These are phyloP conservation scores for Lepeophtheirus salmonis DNA, from an alignment of 1,140 invertebrate genomes.

Conservation along the genomic window DNA sequence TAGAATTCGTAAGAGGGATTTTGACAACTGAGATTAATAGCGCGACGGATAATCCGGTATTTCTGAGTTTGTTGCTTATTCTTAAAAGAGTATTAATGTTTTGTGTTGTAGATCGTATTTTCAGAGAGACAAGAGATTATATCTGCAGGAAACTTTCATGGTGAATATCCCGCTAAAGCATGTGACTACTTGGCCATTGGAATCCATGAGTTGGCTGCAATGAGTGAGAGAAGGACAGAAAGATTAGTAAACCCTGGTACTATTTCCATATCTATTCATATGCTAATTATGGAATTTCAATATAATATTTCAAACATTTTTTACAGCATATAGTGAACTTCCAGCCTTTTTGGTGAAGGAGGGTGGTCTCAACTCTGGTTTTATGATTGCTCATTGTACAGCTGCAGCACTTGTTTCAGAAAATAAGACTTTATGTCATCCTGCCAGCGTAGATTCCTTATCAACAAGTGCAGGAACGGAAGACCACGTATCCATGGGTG, in stretches of 20 bases:
- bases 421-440: slow-evolving; percentile 55
- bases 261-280: slow-evolving; percentile 14
- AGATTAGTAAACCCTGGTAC: slow-evolving; percentile 46
- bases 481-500: slow-evolving; percentile 57
- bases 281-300: too few species aligned
- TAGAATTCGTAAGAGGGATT: slow-evolving; percentile 42
- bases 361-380: slow-evolving; percentile 52
- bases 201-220: slow-evolving; percentile 49
- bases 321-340: slow-evolving; percentile 41
- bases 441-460: slow-evolving; percentile 47
- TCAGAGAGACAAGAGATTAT: slow-evolving; percentile 46
- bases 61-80: slow-evolving; percentile 2
- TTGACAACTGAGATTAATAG: slow-evolving; percentile 48
- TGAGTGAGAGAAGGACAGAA: slow-evolving; percentile 49
- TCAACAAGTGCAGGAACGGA: slow-evolving; percentile 53
- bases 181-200: slow-evolving; percentile 50
- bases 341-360: slow-evolving; percentile 48
- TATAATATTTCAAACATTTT: too few species aligned
- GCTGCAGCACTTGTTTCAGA: slow-evolving; percentile 48
- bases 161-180: slow-evolving; percentile 54
- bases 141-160: slow-evolving; percentile 49
- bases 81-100: too few species aligned
- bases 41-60: slow-evolving; percentile 51
- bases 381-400: slow-evolving; percentile 55
- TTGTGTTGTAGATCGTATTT: slow-evolving; percentile 39